phyloP scores from a whole-genome alignment of 2,797 vertebrate species.

The Notamacropus eugenii region DNA sequence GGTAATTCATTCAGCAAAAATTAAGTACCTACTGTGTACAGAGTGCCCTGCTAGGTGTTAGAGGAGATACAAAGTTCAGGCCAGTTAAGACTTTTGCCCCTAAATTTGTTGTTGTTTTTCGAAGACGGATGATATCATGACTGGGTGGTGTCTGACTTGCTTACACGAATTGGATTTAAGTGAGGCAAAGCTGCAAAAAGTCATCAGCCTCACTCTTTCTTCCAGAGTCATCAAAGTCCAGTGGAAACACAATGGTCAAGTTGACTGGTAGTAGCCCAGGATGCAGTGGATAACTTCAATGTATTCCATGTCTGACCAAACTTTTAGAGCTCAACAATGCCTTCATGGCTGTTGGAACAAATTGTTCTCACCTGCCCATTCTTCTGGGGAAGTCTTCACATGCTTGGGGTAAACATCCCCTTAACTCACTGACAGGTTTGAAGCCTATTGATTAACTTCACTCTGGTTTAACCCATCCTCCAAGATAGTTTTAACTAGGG shows the following conservation, averaged over 20 bases:
- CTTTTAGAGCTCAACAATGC: neutral
- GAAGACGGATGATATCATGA: neutral
- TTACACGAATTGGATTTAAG: neutral
- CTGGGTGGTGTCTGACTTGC: neutral
- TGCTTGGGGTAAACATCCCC: neutral
- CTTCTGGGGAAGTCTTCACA: neutral
- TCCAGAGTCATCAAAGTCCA: neutral
- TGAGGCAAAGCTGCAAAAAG: neutral
- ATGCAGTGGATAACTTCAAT: neutral
- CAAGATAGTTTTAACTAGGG: neutral
- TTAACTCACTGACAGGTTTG: neutral
- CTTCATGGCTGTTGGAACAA: neutral
- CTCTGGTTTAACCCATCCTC: neutral
- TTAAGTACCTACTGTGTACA: neutral
- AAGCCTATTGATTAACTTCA: neutral
- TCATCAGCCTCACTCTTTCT: neutral
- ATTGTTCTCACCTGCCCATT: neutral
- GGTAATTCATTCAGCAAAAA: neutral
- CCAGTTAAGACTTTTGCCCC: neutral
- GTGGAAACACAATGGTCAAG: neutral
- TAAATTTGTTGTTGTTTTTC: neutral
- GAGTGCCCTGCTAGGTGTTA: neutral
- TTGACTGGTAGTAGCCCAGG: neutral
- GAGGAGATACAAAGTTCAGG: neutral
- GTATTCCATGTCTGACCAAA: neutral